Conservation (phyloP, 1,140 invertebrate genomes). For the Brachionus paranguensis region DNA sequence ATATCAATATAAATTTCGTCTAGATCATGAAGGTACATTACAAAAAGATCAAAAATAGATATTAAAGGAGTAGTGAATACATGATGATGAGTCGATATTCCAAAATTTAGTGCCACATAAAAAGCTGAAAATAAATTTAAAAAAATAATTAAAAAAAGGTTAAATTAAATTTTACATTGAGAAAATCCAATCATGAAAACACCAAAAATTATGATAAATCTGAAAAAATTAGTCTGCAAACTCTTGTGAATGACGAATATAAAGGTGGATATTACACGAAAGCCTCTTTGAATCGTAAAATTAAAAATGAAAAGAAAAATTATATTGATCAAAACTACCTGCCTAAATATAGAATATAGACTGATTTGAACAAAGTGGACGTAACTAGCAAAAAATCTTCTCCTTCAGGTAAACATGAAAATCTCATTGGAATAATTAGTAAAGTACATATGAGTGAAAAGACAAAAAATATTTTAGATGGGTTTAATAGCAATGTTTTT, state of each 20-base stretch:
- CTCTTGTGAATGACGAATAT: constrained; percentile 99
- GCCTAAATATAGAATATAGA: constrained; percentile 82
- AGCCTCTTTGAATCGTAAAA: constrained; percentile 65
- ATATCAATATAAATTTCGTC: background rate
- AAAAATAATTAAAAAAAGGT: background rate
- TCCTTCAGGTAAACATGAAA: background rate
- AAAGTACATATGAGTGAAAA: background rate
- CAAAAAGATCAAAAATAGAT: constrained; percentile 3
- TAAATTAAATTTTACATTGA: constrained; percentile 64
- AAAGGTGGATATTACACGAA: constrained; percentile 94
- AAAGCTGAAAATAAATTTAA: background rate
- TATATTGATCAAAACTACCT: constrained; percentile 59
- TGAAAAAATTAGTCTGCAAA: constrained; percentile 85
- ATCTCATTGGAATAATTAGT: constrained; percentile 19
- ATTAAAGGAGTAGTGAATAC: background rate
- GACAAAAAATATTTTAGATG: constrained; percentile 37
- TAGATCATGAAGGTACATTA: background rate
- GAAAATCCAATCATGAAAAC: constrained; percentile 96
- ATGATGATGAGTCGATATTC: background rate
- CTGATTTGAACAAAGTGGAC: constrained; percentile 9
- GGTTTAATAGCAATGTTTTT: constrained; percentile 9
- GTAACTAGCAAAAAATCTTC: background rate
- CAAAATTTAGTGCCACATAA: background rate
- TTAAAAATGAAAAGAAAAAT: constrained; percentile 44
- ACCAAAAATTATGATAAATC: constrained; percentile 89